Percentiles rank a stretch among this genome's conserved stretches.
These are phyloP conservation scores for Drosophila auraria DNA, from an alignment of 1,140 invertebrate species.

Conservation along the genomic window DNA sequence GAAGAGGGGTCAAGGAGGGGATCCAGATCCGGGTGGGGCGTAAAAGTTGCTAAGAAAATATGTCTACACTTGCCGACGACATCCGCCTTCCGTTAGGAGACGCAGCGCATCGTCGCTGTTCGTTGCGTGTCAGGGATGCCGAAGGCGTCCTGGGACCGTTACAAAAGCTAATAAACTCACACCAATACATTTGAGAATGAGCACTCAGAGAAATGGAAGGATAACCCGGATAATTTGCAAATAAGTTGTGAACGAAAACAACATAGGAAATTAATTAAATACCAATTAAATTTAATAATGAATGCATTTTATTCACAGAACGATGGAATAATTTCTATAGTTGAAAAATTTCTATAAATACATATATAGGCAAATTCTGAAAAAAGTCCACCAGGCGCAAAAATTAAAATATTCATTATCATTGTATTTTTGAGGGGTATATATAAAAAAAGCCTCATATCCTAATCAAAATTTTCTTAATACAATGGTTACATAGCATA, in stretches of 20 bases:
- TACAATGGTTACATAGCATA: too few relatives aligned
- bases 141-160: slow-evolving; percentile 37
- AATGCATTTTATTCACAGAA: too few relatives aligned
- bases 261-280: too few relatives aligned
- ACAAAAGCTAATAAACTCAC: slow-evolving; percentile 66
- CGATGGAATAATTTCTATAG: too few relatives aligned
- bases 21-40: neutral
- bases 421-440: too few relatives aligned
- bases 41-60: slow-evolving; percentile 74
- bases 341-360: too few relatives aligned
- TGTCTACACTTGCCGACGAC: slow-evolving; percentile 65
- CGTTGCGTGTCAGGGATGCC: slow-evolving; percentile 41
- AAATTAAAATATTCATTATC: too few relatives aligned
- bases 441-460: too few relatives aligned
- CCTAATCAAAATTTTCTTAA: too few relatives aligned
- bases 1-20: neutral
- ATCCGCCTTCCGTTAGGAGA: slow-evolving; percentile 67
- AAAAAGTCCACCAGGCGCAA: too few relatives aligned
- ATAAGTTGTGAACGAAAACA: neutral
- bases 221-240: neutral
- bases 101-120: slow-evolving; percentile 30
- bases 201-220: slow-evolving; percentile 4
- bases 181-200: slow-evolving; percentile 4
- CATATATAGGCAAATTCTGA: too few relatives aligned
- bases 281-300: too few relatives aligned